Percentiles rank a stretch among this genome's conserved stretches.
These are phyloP conservation scores for Leucania comma DNA, from an alignment of 2,888 invertebrate genomes.

Conservation along the genomic window DNA sequence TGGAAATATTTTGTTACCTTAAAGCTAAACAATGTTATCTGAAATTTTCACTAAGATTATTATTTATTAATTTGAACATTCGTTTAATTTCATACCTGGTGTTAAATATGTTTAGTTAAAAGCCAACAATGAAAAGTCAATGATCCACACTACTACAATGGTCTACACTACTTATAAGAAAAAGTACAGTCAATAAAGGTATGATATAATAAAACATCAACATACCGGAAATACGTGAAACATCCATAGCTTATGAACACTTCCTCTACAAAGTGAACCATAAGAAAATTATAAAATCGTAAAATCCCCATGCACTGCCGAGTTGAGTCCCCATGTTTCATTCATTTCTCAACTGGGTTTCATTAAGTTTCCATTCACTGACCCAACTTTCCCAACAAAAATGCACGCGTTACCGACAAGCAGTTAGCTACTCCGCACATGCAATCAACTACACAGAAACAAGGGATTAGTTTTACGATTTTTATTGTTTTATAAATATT, in stretches of 20 bases:
- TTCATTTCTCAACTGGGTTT: constrained; percentile 43
- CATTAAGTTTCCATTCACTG: constrained; percentile 63
- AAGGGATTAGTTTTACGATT: constrained; percentile 72
- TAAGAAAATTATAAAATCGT: constrained; percentile 12
- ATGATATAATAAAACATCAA: constrained; percentile 34
- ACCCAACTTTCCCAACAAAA: constrained; percentile 64
- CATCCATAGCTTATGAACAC: constrained; percentile 27
- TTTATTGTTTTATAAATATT: constrained; percentile 72
- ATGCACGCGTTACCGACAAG: constrained; percentile 59
- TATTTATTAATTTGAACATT: background rate
- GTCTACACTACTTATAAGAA: constrained; percentile 39
- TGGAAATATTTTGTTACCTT: background rate
- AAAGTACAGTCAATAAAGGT: constrained; percentile 50
- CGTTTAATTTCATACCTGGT: background rate
- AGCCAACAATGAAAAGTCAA: constrained; percentile 6
- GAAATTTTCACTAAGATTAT: background rate
- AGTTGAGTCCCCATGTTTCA: constrained; percentile 38
- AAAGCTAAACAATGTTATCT: background rate
- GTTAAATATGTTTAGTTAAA: background rate
- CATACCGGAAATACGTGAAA: constrained; percentile 48
- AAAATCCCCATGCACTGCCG: constrained; percentile 43
- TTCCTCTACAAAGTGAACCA: constrained; percentile 19
- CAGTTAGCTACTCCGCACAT: constrained; percentile 56
- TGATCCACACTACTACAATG: too few relatives aligned
- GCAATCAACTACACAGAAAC: constrained; percentile 67